Evolutionary conservation across 37 sponge, comb jelly and placozoan genomes (phyloP).

Genomic region (Haliclona indistincta): DNA sequence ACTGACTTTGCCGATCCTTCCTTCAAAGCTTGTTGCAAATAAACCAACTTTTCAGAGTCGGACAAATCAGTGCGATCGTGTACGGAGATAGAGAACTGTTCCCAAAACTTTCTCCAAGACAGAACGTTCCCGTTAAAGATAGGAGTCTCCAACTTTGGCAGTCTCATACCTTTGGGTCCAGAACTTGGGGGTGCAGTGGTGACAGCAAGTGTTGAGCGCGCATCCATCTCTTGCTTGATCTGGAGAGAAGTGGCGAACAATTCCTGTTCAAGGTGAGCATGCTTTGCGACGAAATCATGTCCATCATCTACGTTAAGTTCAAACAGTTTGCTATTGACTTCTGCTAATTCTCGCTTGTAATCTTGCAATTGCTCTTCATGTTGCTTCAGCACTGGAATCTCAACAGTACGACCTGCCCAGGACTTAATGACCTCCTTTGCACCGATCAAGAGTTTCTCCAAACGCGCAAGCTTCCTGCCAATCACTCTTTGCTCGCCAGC

Average conservation of each 20-base stretch:
- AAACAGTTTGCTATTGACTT: background rate
- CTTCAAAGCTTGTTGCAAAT: conserved; percentile 20
- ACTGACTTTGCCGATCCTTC: background rate
- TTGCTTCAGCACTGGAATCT: background rate
- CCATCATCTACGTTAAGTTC: background rate
- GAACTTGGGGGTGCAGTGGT: background rate
- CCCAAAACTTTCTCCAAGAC: conserved; percentile 19
- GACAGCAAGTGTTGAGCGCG: background rate
- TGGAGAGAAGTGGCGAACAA: background rate
- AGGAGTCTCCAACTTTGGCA: conserved; percentile 12
- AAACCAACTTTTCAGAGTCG: conserved; percentile 13
- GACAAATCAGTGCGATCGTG: conserved; percentile 2
- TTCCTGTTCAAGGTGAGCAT: background rate
- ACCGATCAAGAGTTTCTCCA: background rate
- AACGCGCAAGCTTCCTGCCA: background rate
- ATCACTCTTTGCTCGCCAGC: no score
- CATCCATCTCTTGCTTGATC: background rate
- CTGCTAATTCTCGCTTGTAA: background rate
- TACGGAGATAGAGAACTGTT: conserved; percentile 5
- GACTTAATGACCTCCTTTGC: background rate
- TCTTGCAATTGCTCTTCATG: no score
- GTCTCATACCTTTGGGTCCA: conserved; percentile 1
- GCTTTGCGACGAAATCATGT: background rate
- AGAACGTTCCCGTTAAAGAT: conserved; percentile 19
- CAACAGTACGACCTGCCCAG: background rate